Evolutionary conservation across 2,113 vertebrate species (phyloP), one percentile per base, ranked within the genome.

Genomic region (Tylochromis polylepis): DNA sequence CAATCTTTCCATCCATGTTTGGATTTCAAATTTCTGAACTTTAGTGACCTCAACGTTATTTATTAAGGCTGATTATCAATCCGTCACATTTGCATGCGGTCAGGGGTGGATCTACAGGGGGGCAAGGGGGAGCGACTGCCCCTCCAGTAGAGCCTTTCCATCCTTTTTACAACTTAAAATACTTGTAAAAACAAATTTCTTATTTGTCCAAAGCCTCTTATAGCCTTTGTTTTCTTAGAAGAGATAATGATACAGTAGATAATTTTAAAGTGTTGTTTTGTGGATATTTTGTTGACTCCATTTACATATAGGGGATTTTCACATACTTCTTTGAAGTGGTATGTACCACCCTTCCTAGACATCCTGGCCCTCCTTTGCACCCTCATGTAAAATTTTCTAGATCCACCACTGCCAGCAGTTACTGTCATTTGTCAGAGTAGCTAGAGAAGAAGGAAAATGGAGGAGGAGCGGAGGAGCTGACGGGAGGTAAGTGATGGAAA

Each of bases 1-100:
- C 16, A 12, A 20, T 34, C 8, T 72, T 22, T 86, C 15, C 27
- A n/a, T 43, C 55, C 18, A 14, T 65, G 67, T 27, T 80, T 77
- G 56, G 43, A 41, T 87, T 75, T 88, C 20, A 91, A 43, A 89
- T 94, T 70, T 65, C 34, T 91, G 34, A 89, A 86, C 83, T 89
- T 89, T 91, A 80, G 79, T 82, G 82, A 56, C 72, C 58, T 78
- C 79, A 11, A 41, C 77, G 79, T 80, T 77, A 3, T 88, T 89
- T 81, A 84, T 77, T 31, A 51, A 2, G 20, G 29, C 60, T 87
- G 87, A 90, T 91, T 86, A 72, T 85, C 51, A 78, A 14, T 84
- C 53, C 34, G 38, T 89, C 70, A 65, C 34, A 43, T 18, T 38
- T 60, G 46, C 60, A 38, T 65, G 20, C 60, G 38, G 34, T 5